These are phyloP conservation scores for Apoda limacodes DNA, from an alignment of 2,888 invertebrate genomes.

Conservation along the genomic window DNA sequence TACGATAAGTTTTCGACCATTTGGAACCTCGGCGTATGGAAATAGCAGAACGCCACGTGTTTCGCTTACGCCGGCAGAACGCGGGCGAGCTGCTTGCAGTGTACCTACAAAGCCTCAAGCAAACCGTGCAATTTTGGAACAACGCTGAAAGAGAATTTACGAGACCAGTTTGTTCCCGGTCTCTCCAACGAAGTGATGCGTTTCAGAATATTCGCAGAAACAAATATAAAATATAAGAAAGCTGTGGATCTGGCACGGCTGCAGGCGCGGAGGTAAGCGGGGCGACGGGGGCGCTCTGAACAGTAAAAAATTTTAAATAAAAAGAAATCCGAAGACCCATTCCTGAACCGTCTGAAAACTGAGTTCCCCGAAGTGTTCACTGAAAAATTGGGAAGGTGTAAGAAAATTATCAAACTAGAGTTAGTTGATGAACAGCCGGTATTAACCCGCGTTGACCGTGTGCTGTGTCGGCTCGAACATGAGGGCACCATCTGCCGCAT, in stretches of 20 bases:
- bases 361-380: conserved; percentile 12
- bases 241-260: no score
- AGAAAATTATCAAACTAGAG: conserved; percentile 7
- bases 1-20: conserved; percentile 12
- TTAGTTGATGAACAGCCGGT: conserved; percentile 5
- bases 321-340: conserved; percentile 5
- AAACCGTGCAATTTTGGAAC: no score
- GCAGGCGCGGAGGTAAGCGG: no score
- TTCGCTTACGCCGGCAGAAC: conserved; percentile 6
- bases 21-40: conserved; percentile 16
- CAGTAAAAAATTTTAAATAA: no score
- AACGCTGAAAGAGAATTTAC: no score
- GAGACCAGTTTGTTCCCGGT: no score
- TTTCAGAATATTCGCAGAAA: no score
- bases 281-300: no score
- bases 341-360: conserved; percentile 5
- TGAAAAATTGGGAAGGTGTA: conserved; percentile 9
- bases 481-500: conserved; percentile 20
- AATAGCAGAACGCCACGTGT: conserved; percentile 14
- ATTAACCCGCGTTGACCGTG: conserved; percentile 18
- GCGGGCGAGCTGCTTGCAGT: no score
- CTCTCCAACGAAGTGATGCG: no score
- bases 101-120: no score
- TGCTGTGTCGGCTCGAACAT: conserved; percentile 15
- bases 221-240: no score